A percentile compares a stretch with the other conserved stretches of the same genome.
Conservation (phyloP, 2,113 vertebrate genomes). For the Motacilla alba region DNA sequence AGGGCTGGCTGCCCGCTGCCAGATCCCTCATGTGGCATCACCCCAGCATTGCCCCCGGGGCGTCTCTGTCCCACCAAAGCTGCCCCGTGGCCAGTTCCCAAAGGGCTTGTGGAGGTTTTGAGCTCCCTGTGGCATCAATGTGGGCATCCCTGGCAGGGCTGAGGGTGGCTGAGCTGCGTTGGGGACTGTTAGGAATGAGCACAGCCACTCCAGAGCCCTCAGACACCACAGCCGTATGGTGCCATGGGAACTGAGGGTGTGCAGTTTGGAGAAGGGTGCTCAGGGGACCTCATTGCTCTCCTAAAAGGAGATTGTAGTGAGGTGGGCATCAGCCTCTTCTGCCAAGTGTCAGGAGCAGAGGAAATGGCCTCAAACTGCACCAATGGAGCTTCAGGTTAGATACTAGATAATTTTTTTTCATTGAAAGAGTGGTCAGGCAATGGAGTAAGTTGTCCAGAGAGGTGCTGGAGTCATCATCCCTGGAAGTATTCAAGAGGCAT, state of each 20-base stretch:
- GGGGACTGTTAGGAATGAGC: neutral
- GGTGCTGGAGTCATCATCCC: neutral
- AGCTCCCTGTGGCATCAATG: neutral
- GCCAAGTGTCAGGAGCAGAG: neutral
- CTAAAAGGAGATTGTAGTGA: neutral
- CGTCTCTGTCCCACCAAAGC: neutral
- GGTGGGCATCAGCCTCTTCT: neutral
- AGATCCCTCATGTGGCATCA: neutral
- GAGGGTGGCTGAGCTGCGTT: rapidly evolving
- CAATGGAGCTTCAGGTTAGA: neutral
- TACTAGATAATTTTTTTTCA: neutral
- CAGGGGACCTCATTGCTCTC: neutral
- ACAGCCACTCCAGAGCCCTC: neutral
- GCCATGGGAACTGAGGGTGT: neutral
- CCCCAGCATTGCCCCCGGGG: neutral
- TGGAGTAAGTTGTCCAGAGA: neutral
- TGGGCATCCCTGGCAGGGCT: neutral
- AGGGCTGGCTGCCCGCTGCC: neutral
- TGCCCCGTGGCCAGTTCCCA: rapidly evolving
- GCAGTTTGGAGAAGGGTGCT: neutral
- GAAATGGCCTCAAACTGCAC: neutral
- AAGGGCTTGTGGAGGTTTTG: neutral
- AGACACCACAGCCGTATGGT: rapidly evolving
- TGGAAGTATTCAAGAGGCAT: neutral
- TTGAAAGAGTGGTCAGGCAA: neutral